Evolutionary conservation across 2,888 invertebrate genomes (phyloP).

Genomic region (Rhyacophila evoluta): DNA sequence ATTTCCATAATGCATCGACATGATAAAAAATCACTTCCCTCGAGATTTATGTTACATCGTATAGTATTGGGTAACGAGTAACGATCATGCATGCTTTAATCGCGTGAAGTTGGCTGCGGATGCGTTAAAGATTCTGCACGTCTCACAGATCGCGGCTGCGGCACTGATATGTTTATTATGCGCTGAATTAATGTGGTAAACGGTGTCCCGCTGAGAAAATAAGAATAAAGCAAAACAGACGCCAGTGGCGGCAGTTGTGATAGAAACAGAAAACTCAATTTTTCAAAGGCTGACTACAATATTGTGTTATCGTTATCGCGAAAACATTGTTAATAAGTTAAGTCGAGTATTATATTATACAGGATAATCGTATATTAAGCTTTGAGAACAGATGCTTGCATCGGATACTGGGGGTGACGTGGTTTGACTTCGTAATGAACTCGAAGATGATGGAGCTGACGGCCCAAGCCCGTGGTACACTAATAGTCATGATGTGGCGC

Average conservation of each 20-base stretch:
- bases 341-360: no score
- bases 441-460: no score
- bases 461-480: no score
- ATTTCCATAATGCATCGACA: constrained; percentile 32
- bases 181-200: constrained; percentile 51
- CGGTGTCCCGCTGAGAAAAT: constrained; percentile 46
- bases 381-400: no score
- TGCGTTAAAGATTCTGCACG: constrained; percentile 41
- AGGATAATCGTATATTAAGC: no score
- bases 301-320: no score
- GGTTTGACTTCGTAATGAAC: no score
- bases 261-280: no score
- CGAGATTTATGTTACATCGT: constrained; percentile 30
- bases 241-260: background rate
- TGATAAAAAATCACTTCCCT: constrained; percentile 28
- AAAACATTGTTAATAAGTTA: no score
- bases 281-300: no score
- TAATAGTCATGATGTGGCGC: no score
- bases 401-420: no score
- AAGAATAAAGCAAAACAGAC: background rate
- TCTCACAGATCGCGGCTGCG: constrained; percentile 34
- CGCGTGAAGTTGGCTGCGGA: constrained; percentile 43
- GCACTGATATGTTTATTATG: constrained; percentile 53
- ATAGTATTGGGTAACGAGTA: constrained; percentile 39
- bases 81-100: constrained; percentile 36